These are phyloP conservation scores for Adrianichthys oophorus DNA, from an alignment of 2,797 vertebrate species.

Conservation along the genomic window DNA sequence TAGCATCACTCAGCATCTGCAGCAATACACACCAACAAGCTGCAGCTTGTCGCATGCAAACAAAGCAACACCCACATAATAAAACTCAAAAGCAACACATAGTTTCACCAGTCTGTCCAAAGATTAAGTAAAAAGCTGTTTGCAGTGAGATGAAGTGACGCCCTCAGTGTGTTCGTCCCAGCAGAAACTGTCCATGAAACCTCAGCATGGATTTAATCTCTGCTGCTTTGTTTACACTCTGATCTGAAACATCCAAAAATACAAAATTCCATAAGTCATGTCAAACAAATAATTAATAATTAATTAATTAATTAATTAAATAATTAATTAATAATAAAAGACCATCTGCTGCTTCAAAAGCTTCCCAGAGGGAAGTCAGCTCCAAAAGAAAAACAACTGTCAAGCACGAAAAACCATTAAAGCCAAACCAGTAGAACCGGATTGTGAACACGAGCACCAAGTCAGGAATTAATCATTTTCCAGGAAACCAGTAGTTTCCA, in stretches of 20 bases:
- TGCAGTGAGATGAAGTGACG: constrained; percentile 4
- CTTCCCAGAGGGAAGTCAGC: constrained; percentile 1
- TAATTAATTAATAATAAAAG: not conserved
- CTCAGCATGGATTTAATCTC: not conserved
- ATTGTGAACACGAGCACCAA: constrained; percentile 2
- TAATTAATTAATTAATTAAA: no score
- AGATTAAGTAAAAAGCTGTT: constrained; percentile 11
- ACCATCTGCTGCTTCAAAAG: constrained; percentile 8
- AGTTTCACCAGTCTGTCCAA: constrained; percentile 39
- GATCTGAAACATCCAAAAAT: not conserved
- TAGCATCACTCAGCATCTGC: constrained; percentile 1
- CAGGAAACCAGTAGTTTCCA: not conserved
- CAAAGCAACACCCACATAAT: constrained; percentile 10
- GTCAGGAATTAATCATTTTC: constrained; percentile 15
- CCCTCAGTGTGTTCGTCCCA: not conserved
- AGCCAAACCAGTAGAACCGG: constrained; percentile 33
- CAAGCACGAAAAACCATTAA: constrained; percentile 1
- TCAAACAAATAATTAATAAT: no score
- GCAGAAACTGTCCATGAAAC: no score
- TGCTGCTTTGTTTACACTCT: constrained; percentile 12
- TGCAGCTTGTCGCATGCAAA: constrained; percentile 28
- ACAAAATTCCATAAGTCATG: not conserved
- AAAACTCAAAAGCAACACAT: constrained; percentile 26
- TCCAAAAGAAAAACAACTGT: not conserved
- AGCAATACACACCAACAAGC: constrained; percentile 23